These are phyloP conservation scores for Balaeniceps rex DNA, from an alignment of 2,113 vertebrate species.

Conservation along the genomic window DNA sequence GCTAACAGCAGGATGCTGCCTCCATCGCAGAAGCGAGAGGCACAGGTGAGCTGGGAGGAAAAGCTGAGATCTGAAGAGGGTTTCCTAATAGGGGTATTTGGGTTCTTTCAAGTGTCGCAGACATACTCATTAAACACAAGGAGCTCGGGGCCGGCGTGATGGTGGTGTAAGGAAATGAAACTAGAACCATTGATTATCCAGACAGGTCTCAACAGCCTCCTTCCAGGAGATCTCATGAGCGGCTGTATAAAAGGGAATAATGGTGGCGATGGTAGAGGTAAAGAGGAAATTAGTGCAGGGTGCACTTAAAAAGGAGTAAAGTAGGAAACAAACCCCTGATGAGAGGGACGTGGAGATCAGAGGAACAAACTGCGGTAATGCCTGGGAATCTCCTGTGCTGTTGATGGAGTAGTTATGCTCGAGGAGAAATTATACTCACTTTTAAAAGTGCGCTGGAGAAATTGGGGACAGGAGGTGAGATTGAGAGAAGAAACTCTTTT, in stretches of 20 bases:
- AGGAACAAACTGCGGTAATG: not conserved
- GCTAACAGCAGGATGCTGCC: constrained; percentile 55
- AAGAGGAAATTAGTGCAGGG: constrained; percentile 30
- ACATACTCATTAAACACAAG: constrained; percentile 42
- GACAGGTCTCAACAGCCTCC: constrained; percentile 49
- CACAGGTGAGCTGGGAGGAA: constrained; percentile 38
- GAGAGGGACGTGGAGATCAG: not conserved
- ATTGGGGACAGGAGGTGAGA: not conserved
- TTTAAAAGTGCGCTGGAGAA: not conserved
- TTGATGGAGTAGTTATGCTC: not conserved
- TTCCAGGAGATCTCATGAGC: constrained; percentile 33
- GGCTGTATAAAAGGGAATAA: constrained; percentile 7
- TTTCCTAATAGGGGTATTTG: constrained; percentile 28
- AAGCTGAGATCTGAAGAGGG: constrained; percentile 39
- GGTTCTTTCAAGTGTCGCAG: constrained; percentile 42
- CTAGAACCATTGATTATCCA: constrained; percentile 44
- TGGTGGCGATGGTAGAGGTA: not conserved
- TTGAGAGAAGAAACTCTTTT: not conserved
- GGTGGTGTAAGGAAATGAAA: constrained; percentile 36
- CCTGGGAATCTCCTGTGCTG: not conserved
- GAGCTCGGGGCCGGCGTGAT: not conserved
- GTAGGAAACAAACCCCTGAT: constrained; percentile 32
- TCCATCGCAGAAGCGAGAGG: not conserved
- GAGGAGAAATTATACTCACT: not conserved
- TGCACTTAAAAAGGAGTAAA: constrained; percentile 25